Evolutionary conservation across 2,888 invertebrate species (phyloP).

Genomic region (Acheta domesticus): DNA sequence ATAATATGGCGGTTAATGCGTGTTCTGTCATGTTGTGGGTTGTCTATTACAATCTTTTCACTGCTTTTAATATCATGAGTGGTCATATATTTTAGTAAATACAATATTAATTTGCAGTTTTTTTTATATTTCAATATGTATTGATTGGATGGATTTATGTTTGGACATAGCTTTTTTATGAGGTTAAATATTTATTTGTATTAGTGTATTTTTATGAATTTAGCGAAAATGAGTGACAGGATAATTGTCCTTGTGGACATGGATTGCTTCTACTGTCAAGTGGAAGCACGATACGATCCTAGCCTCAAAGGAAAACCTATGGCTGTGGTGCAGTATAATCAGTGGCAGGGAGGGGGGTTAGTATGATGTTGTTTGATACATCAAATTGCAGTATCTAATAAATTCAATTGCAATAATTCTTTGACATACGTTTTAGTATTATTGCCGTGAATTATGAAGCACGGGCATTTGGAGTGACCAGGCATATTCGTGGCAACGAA

Average conservation of each 20-base stretch:
- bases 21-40: no score
- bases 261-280: slow-evolving; percentile 99
- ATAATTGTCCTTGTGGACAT: slow-evolving; percentile 90
- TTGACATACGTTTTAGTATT: slow-evolving; percentile 58
- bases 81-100: no score
- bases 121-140: no score
- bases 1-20: no score
- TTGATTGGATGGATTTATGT: no score
- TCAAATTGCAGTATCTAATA: background rate
- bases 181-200: no score
- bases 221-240: slow-evolving; percentile 49
- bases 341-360: slow-evolving; percentile 91
- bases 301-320: slow-evolving; percentile 80
- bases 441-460: slow-evolving; percentile 98
- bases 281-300: slow-evolving; percentile 88
- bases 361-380: slow-evolving; percentile 38
- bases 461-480: slow-evolving; percentile 80
- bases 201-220: no score
- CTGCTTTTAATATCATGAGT: no score
- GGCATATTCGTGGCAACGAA: slow-evolving; percentile 88
- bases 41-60: no score
- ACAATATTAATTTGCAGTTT: no score
- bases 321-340: slow-evolving; percentile 94
- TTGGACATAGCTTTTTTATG: no score
- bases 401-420: background rate